Evolutionary conservation across 1,140 invertebrate species (phyloP).

Genomic region (Melitaea cinxia): DNA sequence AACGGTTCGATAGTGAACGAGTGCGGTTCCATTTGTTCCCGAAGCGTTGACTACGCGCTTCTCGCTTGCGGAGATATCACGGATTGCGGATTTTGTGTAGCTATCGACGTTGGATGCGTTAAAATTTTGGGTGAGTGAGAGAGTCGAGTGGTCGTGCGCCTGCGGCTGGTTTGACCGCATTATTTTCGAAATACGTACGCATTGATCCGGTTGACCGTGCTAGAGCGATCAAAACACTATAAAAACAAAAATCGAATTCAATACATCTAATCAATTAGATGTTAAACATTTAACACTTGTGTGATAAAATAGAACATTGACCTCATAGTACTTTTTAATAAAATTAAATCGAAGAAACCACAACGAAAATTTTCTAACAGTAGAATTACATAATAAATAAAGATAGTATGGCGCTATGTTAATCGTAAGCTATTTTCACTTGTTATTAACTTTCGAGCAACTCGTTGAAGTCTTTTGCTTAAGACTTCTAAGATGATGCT

Average conservation of each 20-base stretch:
- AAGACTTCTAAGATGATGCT: slow-evolving; percentile 53
- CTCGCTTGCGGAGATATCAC: slow-evolving; percentile 55
- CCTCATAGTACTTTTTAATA: neutral
- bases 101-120: slow-evolving; percentile 77
- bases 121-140: slow-evolving; percentile 80
- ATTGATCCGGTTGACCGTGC: slow-evolving; percentile 69
- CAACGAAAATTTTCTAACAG: neutral
- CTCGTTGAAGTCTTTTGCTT: slow-evolving; percentile 79
- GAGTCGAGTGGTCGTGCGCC: slow-evolving; percentile 67
- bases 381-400: neutral
- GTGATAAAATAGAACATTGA: neutral
- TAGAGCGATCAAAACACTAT: slow-evolving; percentile 77
- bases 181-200: slow-evolving; percentile 80
- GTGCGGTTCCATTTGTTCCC: slow-evolving; percentile 73
- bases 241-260: slow-evolving; percentile 66
- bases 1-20: slow-evolving; percentile 66
- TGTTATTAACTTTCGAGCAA: slow-evolving; percentile 28
- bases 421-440: slow-evolving; percentile 12
- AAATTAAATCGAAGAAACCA: neutral
- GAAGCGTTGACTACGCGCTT: slow-evolving; percentile 66
- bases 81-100: slow-evolving; percentile 71
- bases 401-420: neutral
- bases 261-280: slow-evolving; percentile 28
- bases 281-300: slow-evolving; percentile 21
- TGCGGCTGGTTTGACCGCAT: slow-evolving; percentile 79